Evolutionary conservation across 2,797 vertebrate genomes (phyloP), one percentile per base, ranked within the genome.

Genomic region (Chloroceryle amazona): DNA sequence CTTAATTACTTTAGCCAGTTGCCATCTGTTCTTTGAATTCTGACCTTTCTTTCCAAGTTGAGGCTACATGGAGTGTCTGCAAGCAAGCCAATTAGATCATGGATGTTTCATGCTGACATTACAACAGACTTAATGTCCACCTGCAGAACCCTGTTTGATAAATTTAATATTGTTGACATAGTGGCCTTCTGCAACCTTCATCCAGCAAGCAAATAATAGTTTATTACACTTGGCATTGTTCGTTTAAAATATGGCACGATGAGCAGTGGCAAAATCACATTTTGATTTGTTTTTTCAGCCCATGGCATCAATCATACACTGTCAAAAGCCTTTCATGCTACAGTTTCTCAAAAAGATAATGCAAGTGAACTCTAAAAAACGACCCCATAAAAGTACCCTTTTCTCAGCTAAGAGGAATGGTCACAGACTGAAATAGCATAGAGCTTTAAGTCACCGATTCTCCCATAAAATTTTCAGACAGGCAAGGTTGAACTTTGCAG

Each of bases 11-110:
- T 98, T 94, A 97, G 75, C 95, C 92, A 92, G 87, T 97, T 97
- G 96, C 97, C 97, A 98, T 97, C 97, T 98, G 98, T 96, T 98
- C 86, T 90, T 96, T 97, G 88, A 97, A 96, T 98, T 97, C 81
- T 97, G 92, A 96, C 93, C 95, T 98, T 98, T 97, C 65, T 91
- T 95, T 94, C 37, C 81, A 94, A 96, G 79, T 91, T 95, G 61
- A 73, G 21, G 86, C 74, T 90, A 83, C 93, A 95, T 33, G 82
- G 71, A 96, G 91, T 79, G 72, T 96, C 89, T 93, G 73, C 92
- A 95, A 89, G 87, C 55, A 93, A 95, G 86, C 65, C 95, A 91
- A 96, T 97, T 96, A 92, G 81, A 89, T 96, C 94, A 96, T 89
- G 84, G 86, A 82, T 95, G 88, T 94, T 98, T 96, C 93, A 89